Percentiles rank a stretch among this genome's conserved stretches.
These are phyloP conservation scores for Biston stratarius DNA, from an alignment of 2,888 invertebrate species.

Conservation along the genomic window DNA sequence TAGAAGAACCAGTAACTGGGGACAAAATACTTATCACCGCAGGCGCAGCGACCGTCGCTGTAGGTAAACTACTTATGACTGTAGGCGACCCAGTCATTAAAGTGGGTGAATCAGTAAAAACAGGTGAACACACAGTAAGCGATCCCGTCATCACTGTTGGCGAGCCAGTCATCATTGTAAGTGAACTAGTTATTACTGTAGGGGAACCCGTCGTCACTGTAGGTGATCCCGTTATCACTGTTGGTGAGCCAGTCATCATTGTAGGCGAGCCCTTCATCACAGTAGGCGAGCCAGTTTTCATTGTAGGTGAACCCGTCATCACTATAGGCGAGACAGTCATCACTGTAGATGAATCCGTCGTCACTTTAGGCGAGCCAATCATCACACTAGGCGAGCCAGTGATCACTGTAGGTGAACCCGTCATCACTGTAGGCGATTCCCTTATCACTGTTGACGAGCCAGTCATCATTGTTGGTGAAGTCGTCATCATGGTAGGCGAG, in stretches of 20 bases:
- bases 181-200: neutral
- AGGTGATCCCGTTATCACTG: neutral
- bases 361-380: neutral
- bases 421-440: neutral
- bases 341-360: neutral
- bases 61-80: neutral
- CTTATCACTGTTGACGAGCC: neutral
- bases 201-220: neutral
- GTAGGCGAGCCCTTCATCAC: neutral
- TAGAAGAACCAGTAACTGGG: neutral
- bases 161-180: neutral
- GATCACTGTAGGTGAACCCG: constrained; percentile 3
- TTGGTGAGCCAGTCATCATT: neutral
- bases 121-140: neutral
- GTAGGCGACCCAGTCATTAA: neutral
- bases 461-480: neutral
- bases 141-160: constrained; percentile 2
- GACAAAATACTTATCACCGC: neutral
- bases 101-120: neutral
- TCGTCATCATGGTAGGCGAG: neutral
- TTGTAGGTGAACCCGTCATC: neutral
- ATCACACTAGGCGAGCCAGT: neutral
- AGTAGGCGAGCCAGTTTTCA: neutral
- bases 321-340: neutral
- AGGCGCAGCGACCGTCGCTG: neutral